Base-by-base conservation (phyloP, 2,113 vertebrate species). In the Solea solea region DNA sequence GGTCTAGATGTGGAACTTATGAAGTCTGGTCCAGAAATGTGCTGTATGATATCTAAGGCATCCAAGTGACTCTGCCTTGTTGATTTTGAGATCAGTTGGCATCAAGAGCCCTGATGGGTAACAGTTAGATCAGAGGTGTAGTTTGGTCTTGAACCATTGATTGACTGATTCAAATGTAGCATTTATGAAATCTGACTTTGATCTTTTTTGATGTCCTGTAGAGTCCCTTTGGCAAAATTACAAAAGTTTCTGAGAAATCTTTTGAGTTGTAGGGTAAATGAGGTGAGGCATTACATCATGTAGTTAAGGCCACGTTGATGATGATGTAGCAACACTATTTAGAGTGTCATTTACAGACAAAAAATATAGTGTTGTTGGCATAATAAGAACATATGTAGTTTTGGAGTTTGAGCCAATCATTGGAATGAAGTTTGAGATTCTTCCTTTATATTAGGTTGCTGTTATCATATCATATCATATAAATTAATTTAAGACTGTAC, bases 1-100 rank as follows among this genome's bases (percentile, higher is more conserved):
- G 64, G 50, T 70, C 41, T 40, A 48, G 60, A 58, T 57, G 60
- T 48, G 56, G 14, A 55, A 6, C 28, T 49, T 68, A 16, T 40
- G 27, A 13, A 48, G 48, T 61, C 48, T 67, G 5, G n/a, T 65
- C 7, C 39, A 46, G 53, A 52, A 39, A 66, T 48, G 49, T 41
- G 27, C 13, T 0, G 7, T n/a, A 13, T 12, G n/a, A 12, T 40
- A 40, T n/a, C 54, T 40, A 14, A n/a, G 12, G 7, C 54, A 56
- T 56, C 28, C 46, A 58, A 65, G 16, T 46, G 48, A 75, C 14
- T 34, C 51, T 12, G 8, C 60, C 59, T 7, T 59, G 16, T 57
- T 72, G 10, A 67, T 50, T 64, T 64, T 40, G 34, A 58, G 13
- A 69, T 15, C 21, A 41, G 7, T 40, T 12, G 25, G 6, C 56